Conservation (phyloP, 2,797 vertebrate genomes). For the Onychomys arenicola region DNA sequence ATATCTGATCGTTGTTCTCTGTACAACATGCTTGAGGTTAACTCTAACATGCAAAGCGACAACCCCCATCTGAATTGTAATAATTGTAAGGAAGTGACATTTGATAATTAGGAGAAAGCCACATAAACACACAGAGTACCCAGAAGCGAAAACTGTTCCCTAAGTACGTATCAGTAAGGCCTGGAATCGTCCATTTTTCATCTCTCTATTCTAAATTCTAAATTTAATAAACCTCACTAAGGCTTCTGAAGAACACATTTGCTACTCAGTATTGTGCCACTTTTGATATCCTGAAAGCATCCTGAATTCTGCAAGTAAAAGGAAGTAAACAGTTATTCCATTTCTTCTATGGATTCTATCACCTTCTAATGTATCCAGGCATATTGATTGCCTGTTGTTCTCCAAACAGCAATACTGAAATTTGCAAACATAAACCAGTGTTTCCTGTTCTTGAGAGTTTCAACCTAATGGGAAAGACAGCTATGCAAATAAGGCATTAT, state of each 20-base stretch:
- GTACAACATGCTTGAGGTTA: background rate
- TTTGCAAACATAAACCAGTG: background rate
- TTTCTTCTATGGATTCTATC: background rate
- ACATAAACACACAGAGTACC: background rate
- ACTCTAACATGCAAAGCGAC: background rate
- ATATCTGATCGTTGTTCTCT: constrained; percentile 1
- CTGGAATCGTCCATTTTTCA: background rate
- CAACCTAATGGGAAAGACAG: constrained; percentile 12
- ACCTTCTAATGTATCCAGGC: background rate
- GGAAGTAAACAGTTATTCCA: background rate
- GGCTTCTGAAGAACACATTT: background rate
- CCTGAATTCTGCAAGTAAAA: background rate
- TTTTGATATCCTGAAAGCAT: background rate
- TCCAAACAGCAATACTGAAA: background rate
- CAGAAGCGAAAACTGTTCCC: background rate
- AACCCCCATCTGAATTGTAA: background rate
- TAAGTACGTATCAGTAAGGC: background rate
- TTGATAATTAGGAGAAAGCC: constrained; percentile 28
- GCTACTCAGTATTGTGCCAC: background rate
- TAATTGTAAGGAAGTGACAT: background rate
- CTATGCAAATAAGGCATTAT: constrained; percentile 19
- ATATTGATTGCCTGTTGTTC: background rate
- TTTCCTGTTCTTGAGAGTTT: background rate
- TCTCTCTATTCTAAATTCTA: background rate
- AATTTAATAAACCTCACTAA: background rate